These are phyloP conservation scores for Thereuonema tuberculata DNA, from an alignment of 1,140 invertebrate species.

Conservation along the genomic window DNA sequence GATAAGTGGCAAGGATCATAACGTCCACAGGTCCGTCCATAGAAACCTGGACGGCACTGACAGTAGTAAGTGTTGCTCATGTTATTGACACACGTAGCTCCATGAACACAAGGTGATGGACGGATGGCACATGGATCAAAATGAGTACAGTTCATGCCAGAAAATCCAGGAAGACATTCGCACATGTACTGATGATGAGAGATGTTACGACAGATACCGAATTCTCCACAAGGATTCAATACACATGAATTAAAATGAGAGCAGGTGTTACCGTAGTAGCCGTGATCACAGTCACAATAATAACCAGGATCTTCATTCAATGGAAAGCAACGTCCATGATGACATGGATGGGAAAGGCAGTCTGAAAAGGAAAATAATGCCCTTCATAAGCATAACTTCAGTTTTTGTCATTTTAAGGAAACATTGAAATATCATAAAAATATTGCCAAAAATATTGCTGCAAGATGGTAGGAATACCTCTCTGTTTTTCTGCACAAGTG, in stretches of 20 bases:
- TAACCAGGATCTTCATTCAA: constrained; percentile 19
- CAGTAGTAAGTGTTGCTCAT: constrained; percentile 24
- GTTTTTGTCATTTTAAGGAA: too few relatives aligned
- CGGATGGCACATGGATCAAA: constrained; percentile 10
- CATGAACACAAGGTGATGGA: constrained; percentile 15
- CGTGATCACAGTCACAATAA: constrained; percentile 17
- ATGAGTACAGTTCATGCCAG: constrained; percentile 6
- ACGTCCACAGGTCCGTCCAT: constrained; percentile 27
- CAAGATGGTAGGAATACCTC: too few relatives aligned
- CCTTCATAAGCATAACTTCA: neutral
- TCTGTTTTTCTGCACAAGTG: too few relatives aligned
- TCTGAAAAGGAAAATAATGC: constrained; percentile 11
- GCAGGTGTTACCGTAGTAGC: constrained; percentile 13
- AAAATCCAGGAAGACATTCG: constrained; percentile 4
- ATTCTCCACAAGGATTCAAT: neutral
- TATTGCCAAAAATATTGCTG: neutral
- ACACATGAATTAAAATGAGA: constrained; percentile 1
- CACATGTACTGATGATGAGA: constrained; percentile 5
- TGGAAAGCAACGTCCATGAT: constrained; percentile 15
- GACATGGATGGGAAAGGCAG: constrained; percentile 16
- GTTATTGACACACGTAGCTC: constrained; percentile 19
- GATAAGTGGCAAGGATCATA: constrained; percentile 26
- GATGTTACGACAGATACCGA: constrained; percentile 14
- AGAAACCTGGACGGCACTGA: constrained; percentile 26
- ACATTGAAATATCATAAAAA: too few relatives aligned